A percentile compares a stretch with the other conserved stretches of the same genome.
These are phyloP conservation scores for Saccopteryx leptura DNA, from an alignment of 2,113 vertebrate genomes.

Conservation along the genomic window DNA sequence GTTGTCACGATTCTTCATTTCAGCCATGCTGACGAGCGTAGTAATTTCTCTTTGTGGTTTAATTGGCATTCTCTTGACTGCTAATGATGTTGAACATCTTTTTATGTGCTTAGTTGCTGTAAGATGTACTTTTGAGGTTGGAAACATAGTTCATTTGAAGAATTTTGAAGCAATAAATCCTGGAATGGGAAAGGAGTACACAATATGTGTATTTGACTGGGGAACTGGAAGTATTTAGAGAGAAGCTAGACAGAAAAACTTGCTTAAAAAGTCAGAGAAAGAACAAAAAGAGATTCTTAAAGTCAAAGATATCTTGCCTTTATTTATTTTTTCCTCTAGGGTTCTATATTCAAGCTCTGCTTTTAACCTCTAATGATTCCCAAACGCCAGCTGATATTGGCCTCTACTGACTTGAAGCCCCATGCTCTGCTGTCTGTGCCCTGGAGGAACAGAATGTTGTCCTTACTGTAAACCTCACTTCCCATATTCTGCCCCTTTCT, in stretches of 20 bases:
- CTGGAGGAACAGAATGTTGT: not conserved
- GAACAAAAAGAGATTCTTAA: not conserved
- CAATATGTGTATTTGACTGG: not conserved
- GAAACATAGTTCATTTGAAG: constrained; percentile 14
- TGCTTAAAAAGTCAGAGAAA: not conserved
- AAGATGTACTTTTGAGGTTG: not conserved
- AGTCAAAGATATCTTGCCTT: not conserved
- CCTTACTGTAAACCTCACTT: not conserved
- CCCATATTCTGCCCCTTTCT: not conserved
- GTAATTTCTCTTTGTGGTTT: not conserved
- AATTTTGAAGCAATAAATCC: not conserved
- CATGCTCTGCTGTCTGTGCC: not conserved
- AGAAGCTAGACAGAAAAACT: not conserved
- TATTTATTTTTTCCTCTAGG: not conserved
- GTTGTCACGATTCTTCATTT: not conserved
- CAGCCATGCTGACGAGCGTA: not conserved
- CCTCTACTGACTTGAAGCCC: not conserved
- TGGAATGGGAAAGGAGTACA: not conserved
- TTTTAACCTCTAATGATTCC: not conserved
- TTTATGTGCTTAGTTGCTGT: not conserved
- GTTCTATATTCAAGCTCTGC: not conserved
- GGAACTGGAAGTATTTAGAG: not conserved
- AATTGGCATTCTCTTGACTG: not conserved
- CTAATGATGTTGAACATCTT: constrained; percentile 26
- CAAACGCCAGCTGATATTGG: not conserved